Percentiles rank a stretch among this genome's conserved stretches.
phyloP scores from a whole-genome alignment of 2,888 invertebrate species.

The Rhorus exstirpatorius region DNA sequence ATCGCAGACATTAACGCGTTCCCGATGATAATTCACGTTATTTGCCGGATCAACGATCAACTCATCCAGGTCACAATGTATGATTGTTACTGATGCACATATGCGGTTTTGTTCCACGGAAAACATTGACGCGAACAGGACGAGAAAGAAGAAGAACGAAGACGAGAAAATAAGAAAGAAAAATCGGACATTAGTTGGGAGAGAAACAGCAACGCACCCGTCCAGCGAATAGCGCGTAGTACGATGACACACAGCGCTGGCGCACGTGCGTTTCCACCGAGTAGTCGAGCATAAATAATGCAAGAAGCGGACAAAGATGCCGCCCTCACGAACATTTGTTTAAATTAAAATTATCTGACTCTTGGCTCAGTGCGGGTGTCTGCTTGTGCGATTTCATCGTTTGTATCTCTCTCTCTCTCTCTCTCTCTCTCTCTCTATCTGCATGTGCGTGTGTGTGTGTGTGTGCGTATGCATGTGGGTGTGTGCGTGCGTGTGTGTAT shows the following conservation, averaged over 20 bases:
- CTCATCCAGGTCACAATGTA: background rate
- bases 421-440: background rate
- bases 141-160: slow-evolving; percentile 52
- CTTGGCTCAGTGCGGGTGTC: slow-evolving; percentile 54
- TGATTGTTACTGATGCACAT: slow-evolving; percentile 8
- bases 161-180: slow-evolving; percentile 45
- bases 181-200: slow-evolving; percentile 25
- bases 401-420: background rate
- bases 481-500: slow-evolving; percentile 15
- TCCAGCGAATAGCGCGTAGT: slow-evolving; percentile 72
- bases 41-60: background rate
- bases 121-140: slow-evolving; percentile 82
- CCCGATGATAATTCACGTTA: too few species aligned
- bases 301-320: slow-evolving; percentile 86
- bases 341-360: slow-evolving; percentile 85
- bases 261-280: slow-evolving; percentile 83
- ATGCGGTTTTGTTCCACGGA: slow-evolving; percentile 78
- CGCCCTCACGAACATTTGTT: slow-evolving; percentile 86
- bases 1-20: too few species aligned
- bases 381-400: slow-evolving; percentile 45
- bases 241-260: slow-evolving; percentile 83
- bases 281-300: slow-evolving; percentile 85
- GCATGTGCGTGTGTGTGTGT: slow-evolving; percentile 1
- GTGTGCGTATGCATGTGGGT: slow-evolving; percentile 3
- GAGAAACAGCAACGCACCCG: slow-evolving; percentile 77